Evolutionary conservation across 2,113 vertebrate genomes (phyloP), one percentile per base, ranked within the genome.

Genomic region (Pyrgilauda ruficollis): DNA sequence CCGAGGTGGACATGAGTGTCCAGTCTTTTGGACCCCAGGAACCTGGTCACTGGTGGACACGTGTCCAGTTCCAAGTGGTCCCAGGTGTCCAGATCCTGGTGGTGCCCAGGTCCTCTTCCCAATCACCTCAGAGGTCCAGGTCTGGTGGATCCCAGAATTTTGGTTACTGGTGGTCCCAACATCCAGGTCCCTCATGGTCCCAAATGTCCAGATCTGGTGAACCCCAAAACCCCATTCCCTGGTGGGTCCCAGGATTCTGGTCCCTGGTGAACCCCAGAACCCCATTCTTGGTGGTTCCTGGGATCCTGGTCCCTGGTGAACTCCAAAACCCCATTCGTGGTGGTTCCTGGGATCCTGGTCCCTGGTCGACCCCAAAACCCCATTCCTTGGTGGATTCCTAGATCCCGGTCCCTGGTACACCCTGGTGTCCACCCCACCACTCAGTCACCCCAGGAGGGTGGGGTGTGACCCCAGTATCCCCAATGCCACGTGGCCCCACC

Each of bases 101-200:
- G 30, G 53, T 55, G 21, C 21, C 31, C 63, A 12, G 23, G 8
- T 27, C 8, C 28, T 37, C n/a, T 35, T 35, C 33, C 16, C 33
- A 11, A 4, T 37, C n/a, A 37, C 18, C 46, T 37, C n/a, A 22
- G 13, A 52, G 13, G n/a, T 50, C 26, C 59, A 18, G 16, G 10
- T 37, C 35, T 39, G 59, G 35, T 61, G 59, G 59, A 18, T 44
- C 62, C 7, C 30, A 16, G 28, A 31, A 26, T 67, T 22, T 7
- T n/a, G 64, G 64, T 26, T 5, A 4, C 31, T 47, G 99, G 98
- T 99, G 22, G 56, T 37, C 19, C 13, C 35, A 21, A 15, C 6
- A 17, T 39, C 26, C 37, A 39, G 58, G n/a, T 37, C 17, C 35
- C 26, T 39, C 5, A 98, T 99, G 18, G 55, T 31, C 26, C 11